A percentile compares a stretch with the other conserved stretches of the same genome.
Evolutionary conservation across 2,113 vertebrate species (phyloP).

Genomic region (Proterorhinus semilunaris): DNA sequence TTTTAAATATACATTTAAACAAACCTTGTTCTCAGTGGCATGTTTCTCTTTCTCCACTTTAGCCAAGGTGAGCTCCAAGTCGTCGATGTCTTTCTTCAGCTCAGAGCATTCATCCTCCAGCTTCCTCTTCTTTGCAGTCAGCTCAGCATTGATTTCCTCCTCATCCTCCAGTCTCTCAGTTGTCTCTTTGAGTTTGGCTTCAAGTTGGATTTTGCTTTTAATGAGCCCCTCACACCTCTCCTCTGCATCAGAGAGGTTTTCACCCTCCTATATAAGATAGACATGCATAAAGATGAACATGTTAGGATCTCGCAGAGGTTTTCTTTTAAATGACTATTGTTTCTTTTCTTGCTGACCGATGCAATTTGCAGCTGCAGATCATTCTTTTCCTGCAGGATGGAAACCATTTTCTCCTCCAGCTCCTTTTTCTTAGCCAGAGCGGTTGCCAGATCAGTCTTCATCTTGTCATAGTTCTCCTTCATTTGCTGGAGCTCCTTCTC

Average conservation of each 20-base stretch:
- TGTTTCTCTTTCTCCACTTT: slow-evolving; percentile 74
- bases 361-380: slow-evolving; percentile 74
- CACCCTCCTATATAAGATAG: slow-evolving; percentile 42
- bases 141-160: slow-evolving; percentile 82
- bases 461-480: slow-evolving; percentile 84
- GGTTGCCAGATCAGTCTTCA: slow-evolving; percentile 79
- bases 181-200: slow-evolving; percentile 72
- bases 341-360: slow-evolving; percentile 50
- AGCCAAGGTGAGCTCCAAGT: slow-evolving; percentile 69
- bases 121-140: slow-evolving; percentile 83
- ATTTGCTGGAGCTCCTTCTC: slow-evolving; percentile 75
- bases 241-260: slow-evolving; percentile 63
- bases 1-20: background rate
- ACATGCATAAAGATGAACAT: no score
- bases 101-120: slow-evolving; percentile 82
- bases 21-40: slow-evolving; percentile 64
- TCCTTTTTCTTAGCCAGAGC: slow-evolving; percentile 76
- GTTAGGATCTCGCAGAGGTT: no score
- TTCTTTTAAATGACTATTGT: background rate
- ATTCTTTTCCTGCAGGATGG: slow-evolving; percentile 77
- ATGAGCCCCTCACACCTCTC: slow-evolving; percentile 68
- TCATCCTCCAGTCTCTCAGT: slow-evolving; percentile 82
- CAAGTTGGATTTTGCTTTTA: slow-evolving; percentile 65
- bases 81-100: slow-evolving; percentile 69
- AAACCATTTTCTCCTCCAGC: slow-evolving; percentile 76